These are phyloP conservation scores for Heterochromis multidens DNA, from an alignment of 2,113 vertebrate species.

Conservation along the genomic window DNA sequence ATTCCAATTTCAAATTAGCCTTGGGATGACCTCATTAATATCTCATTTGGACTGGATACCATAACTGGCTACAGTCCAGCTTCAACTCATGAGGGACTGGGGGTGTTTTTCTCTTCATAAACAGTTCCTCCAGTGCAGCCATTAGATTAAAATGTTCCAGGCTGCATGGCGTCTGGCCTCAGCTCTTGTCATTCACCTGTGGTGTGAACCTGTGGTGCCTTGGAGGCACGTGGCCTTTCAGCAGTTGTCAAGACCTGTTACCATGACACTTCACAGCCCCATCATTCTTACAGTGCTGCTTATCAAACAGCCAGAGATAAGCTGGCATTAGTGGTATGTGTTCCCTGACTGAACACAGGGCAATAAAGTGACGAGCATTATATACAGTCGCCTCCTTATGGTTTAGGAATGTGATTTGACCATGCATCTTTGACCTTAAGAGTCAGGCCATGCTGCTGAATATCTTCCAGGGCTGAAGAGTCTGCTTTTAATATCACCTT, in stretches of 20 bases:
- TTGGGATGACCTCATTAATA: not conserved
- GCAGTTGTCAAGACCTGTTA: conserved; percentile 42
- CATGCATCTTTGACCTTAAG: not conserved
- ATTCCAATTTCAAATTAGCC: conserved; percentile 12
- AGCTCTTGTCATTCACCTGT: conserved; percentile 9
- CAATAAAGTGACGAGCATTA: not conserved
- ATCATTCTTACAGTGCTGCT: not conserved
- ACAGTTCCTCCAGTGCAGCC: not conserved
- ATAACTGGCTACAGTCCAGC: not conserved
- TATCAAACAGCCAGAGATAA: conserved; percentile 34
- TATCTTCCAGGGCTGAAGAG: too few relatives aligned
- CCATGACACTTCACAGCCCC: conserved; percentile 25
- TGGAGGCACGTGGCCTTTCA: conserved; percentile 9
- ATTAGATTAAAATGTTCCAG: not conserved
- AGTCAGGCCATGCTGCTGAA: not conserved
- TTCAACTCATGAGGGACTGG: not conserved
- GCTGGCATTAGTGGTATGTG: conserved; percentile 17
- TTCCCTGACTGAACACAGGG: conserved; percentile 10
- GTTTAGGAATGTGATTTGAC: not conserved
- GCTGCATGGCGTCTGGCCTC: not conserved
- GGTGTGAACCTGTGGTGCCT: conserved; percentile 13
- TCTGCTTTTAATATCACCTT: too few relatives aligned
- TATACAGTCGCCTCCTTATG: not conserved
- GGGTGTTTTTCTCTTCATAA: not conserved
- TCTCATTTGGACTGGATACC: not conserved